Conservation (phyloP, 1,140 invertebrate genomes). For the Anastrepha obliqua region DNA sequence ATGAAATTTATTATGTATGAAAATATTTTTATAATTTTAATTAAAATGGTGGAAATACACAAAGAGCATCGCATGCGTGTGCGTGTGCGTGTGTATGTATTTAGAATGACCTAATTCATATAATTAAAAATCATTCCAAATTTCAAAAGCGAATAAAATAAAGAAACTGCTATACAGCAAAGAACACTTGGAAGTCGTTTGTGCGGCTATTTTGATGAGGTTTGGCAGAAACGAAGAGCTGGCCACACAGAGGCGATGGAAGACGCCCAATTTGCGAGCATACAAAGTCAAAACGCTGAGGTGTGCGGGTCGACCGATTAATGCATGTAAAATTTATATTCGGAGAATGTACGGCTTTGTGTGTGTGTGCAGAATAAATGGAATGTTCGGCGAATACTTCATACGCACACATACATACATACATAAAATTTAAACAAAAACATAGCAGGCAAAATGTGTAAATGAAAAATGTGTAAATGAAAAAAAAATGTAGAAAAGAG, state of each 20-base stretch:
- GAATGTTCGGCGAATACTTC: not conserved
- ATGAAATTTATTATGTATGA: not conserved
- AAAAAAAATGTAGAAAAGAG: too few relatives aligned
- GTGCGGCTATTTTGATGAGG: not conserved
- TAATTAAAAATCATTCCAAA: constrained; percentile 37
- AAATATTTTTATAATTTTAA: constrained; percentile 34
- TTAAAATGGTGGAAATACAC: not conserved
- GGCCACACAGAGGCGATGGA: not conserved
- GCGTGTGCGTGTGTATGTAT: not conserved
- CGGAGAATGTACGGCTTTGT: too few relatives aligned
- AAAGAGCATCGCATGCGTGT: not conserved
- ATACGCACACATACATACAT: not conserved
- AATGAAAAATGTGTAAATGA: too few relatives aligned
- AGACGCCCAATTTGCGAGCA: not conserved
- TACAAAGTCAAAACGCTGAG: not conserved
- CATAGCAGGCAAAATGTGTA: too few relatives aligned
- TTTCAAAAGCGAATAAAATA: not conserved
- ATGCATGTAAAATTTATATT: not conserved
- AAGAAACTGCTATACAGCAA: not conserved
- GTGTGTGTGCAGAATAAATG: not conserved
- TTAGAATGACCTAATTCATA: constrained; percentile 30
- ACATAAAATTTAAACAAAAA: too few relatives aligned
- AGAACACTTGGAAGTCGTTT: constrained; percentile 13
- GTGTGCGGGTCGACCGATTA: not conserved
- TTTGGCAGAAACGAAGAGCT: not conserved